Evolutionary conservation across 2,797 vertebrate species (phyloP).

Genomic region (Glossophaga mutica): DNA sequence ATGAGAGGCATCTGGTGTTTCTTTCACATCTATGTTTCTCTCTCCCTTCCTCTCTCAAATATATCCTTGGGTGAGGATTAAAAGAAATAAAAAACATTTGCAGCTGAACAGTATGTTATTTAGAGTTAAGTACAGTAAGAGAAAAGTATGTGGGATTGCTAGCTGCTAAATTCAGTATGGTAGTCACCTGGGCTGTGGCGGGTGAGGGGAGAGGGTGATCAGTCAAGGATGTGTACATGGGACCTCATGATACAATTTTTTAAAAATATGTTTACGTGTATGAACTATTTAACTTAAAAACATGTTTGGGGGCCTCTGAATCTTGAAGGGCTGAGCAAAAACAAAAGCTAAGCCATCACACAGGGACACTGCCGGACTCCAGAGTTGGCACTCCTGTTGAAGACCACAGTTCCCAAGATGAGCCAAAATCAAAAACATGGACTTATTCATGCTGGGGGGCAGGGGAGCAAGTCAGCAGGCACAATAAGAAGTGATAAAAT

Average conservation of each 20-base stretch:
- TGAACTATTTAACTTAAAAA: background rate
- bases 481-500: background rate
- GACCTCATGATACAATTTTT: background rate
- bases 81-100: background rate
- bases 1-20: no score
- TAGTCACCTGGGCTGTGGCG: background rate
- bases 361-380: background rate
- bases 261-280: background rate
- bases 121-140: background rate
- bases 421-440: background rate
- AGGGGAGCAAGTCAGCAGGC: background rate
- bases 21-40: no score
- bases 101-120: background rate
- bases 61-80: no score
- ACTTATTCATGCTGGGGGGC: background rate
- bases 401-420: background rate
- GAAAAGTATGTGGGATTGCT: background rate
- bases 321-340: background rate
- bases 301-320: background rate
- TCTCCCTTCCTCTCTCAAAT: no score
- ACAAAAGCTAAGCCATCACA: background rate
- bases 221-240: background rate
- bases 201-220: background rate
- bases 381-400: background rate
- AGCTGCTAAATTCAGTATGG: background rate